Percentiles rank a stretch among this genome's conserved stretches.
These are phyloP conservation scores for Tachypleus tridentatus DNA, from an alignment of 1,140 invertebrate genomes.

Conservation along the genomic window DNA sequence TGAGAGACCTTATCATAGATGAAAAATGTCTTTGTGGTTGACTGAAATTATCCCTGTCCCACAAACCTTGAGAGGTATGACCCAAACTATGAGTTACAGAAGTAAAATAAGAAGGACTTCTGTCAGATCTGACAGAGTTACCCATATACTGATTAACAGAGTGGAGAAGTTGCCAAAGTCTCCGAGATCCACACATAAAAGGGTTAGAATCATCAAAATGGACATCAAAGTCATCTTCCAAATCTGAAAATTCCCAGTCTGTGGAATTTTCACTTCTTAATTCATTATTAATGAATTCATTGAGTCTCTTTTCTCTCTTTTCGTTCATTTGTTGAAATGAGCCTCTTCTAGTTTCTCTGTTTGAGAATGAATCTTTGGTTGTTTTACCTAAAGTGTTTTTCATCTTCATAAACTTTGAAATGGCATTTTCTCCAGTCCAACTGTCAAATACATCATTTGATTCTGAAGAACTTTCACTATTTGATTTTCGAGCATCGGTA, in stretches of 20 bases:
- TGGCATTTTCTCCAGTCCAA: slow-evolving; percentile 24
- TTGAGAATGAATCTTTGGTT: slow-evolving; percentile 22
- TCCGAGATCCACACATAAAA: slow-evolving; percentile 17
- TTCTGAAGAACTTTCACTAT: slow-evolving; percentile 25
- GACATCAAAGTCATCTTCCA: slow-evolving; percentile 19
- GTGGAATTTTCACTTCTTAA: slow-evolving; percentile 9
- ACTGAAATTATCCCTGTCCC: not conserved
- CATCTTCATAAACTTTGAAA: slow-evolving; percentile 13
- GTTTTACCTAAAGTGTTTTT: slow-evolving; percentile 7
- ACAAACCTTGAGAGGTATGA: slow-evolving; percentile 10
- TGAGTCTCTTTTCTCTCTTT: slow-evolving; percentile 9
- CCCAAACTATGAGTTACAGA: slow-evolving; percentile 13
- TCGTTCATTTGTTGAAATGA: slow-evolving; percentile 9
- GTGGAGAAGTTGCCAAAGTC: slow-evolving; percentile 17
- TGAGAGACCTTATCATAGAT: slow-evolving; percentile 10
- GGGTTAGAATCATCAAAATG: slow-evolving; percentile 17
- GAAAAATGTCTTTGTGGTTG: slow-evolving; percentile 6
- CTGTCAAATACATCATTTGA: slow-evolving; percentile 28
- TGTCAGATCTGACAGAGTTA: slow-evolving; percentile 1
- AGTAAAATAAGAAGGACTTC: slow-evolving; percentile 10
- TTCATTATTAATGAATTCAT: slow-evolving; percentile 17
- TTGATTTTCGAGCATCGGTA: slow-evolving; percentile 14
- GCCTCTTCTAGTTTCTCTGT: slow-evolving; percentile 25
- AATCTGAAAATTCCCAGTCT: slow-evolving; percentile 17
- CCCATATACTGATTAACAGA: not conserved